These are phyloP conservation scores for Idaea dimidiata DNA, from an alignment of 2,888 invertebrate species.

Conservation along the genomic window DNA sequence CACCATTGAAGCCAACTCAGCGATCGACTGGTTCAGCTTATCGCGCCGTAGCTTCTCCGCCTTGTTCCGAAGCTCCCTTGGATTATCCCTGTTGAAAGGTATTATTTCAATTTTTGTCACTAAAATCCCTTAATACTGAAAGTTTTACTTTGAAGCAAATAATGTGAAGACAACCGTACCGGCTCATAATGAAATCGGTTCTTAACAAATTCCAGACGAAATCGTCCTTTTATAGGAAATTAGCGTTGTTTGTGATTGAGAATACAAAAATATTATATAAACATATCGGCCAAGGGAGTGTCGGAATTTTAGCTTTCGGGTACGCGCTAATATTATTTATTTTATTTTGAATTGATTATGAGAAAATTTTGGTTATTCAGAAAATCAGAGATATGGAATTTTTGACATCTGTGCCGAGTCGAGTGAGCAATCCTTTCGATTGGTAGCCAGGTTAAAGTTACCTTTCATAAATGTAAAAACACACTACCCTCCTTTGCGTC, in stretches of 20 bases:
- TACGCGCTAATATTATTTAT: neutral
- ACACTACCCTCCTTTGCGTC: too few species aligned
- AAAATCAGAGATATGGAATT: too few species aligned
- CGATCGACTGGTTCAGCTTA: slow-evolving; percentile 91
- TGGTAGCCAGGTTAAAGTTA: too few species aligned
- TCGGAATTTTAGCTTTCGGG: neutral
- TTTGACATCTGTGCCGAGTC: too few species aligned
- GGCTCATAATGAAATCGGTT: neutral
- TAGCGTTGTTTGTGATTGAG: neutral
- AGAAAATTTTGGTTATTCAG: too few species aligned
- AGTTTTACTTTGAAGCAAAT: neutral
- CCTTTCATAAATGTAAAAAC: too few species aligned
- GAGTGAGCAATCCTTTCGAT: too few species aligned
- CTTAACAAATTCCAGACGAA: neutral
- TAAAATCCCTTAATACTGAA: too few species aligned
- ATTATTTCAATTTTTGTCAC: neutral
- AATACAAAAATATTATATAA: neutral
- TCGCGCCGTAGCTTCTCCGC: slow-evolving; percentile 95
- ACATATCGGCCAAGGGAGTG: neutral
- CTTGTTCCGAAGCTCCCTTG: slow-evolving; percentile 88
- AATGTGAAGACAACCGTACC: neutral
- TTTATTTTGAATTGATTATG: too few species aligned
- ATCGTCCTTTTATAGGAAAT: neutral
- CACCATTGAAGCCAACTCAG: slow-evolving; percentile 89
- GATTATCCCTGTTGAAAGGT: slow-evolving; percentile 48